A percentile compares a stretch with the other conserved stretches of the same genome.
These are phyloP conservation scores for Metridium senile DNA, from an alignment of 92 coral and sea anemone genomes.

Conservation along the genomic window DNA sequence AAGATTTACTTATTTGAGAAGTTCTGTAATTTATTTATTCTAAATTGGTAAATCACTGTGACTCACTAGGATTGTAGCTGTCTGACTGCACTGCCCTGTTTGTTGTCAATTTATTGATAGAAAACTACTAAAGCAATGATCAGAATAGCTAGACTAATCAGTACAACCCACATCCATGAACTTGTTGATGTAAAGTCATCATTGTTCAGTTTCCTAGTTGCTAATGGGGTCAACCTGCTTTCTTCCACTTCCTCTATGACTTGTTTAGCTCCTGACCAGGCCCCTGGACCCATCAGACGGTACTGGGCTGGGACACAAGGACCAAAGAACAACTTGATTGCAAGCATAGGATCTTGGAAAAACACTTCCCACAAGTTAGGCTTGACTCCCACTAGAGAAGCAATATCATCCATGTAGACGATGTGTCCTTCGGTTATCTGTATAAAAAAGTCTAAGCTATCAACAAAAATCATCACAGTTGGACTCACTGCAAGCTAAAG, in stretches of 20 bases:
- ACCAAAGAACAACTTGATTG: constrained; percentile 71
- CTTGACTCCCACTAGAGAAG: constrained; percentile 69
- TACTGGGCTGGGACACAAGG: constrained; percentile 88
- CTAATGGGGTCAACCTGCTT: constrained; percentile 48
- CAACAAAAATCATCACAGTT: too few relatives aligned
- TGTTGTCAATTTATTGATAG: not conserved
- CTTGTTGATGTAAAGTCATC: not conserved
- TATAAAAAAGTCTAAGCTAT: too few relatives aligned
- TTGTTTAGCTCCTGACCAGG: constrained; percentile 83
- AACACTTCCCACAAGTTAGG: constrained; percentile 80
- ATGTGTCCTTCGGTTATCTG: constrained; percentile 44
- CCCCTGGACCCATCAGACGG: constrained; percentile 81
- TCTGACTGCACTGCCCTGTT: not conserved
- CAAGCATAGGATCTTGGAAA: constrained; percentile 69
- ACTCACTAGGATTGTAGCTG: not conserved
- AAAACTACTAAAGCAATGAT: not conserved
- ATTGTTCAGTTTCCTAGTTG: constrained; percentile 43
- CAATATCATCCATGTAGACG: constrained; percentile 68
- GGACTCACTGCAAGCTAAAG: too few relatives aligned
- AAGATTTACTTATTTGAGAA: too few relatives aligned
- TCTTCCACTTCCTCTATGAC: constrained; percentile 69
- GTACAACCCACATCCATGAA: not conserved
- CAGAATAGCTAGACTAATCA: not conserved
- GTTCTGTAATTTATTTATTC: too few relatives aligned
- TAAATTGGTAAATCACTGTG: too few relatives aligned